phyloP scores from a whole-genome alignment of 1,140 invertebrate species.

The Akabosia matsudoensis region DNA sequence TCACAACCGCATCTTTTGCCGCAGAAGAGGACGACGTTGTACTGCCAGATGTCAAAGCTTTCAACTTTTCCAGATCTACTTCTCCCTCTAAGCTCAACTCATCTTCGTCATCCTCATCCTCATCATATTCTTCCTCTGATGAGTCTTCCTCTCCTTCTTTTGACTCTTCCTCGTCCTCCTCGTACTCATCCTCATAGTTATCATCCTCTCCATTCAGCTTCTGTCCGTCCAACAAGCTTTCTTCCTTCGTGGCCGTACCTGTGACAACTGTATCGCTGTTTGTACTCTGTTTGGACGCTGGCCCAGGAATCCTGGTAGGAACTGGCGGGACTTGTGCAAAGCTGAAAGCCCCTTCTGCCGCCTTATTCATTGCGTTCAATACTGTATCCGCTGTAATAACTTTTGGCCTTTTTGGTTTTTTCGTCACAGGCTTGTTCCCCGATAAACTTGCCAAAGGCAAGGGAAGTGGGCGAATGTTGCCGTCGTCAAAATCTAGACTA shows the following conservation, averaged over 20 bases:
- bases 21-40: background rate
- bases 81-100: slow-evolving; percentile 15
- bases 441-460: background rate
- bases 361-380: background rate
- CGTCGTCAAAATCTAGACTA: background rate
- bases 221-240: slow-evolving; percentile 6
- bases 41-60: background rate
- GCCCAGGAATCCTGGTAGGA: background rate
- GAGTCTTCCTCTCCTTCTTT: slow-evolving; percentile 27
- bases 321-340: background rate
- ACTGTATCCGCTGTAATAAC: background rate
- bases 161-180: slow-evolving; percentile 26
- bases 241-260: background rate
- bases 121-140: slow-evolving; percentile 1
- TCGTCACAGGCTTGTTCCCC: background rate
- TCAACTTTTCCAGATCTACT: background rate
- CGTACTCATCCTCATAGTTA: slow-evolving; percentile 31
- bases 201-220: slow-evolving; percentile 16
- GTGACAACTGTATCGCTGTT: background rate
- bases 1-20: background rate
- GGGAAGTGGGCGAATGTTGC: slow-evolving; percentile 1
- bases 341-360: slow-evolving; percentile 7
- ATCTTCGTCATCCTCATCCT: slow-evolving; percentile 5
- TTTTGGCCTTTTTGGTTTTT: background rate
- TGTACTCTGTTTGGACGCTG: background rate